Conservation (phyloP, 2,888 invertebrate species). For the Drosophila eohydei region DNA sequence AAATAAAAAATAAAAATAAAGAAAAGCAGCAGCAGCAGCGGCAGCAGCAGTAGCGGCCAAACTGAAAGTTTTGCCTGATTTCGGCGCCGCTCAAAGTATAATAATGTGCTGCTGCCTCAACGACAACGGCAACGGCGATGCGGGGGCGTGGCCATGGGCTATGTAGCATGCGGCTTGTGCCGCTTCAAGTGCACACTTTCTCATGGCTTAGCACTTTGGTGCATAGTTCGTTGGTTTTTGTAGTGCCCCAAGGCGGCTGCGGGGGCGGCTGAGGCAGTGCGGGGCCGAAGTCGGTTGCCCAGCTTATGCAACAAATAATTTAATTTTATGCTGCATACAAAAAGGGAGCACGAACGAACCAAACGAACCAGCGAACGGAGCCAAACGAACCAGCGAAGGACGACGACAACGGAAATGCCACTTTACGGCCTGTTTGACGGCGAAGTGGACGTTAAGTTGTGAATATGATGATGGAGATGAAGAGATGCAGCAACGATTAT, state of each 20-base stretch:
- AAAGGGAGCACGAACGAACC: slow-evolving; percentile 47
- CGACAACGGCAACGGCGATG: slow-evolving; percentile 1
- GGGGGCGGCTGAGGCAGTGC: neutral
- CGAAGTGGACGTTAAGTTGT: slow-evolving; percentile 80
- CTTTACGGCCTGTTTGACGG: slow-evolving; percentile 79
- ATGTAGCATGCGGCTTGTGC: slow-evolving; percentile 62
- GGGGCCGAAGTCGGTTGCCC: slow-evolving; percentile 27
- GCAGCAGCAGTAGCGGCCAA: slow-evolving; percentile 30
- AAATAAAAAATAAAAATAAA: slow-evolving; percentile 9
- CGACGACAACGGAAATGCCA: slow-evolving; percentile 78
- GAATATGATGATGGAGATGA: slow-evolving; percentile 70
- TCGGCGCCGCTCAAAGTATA: slow-evolving; percentile 73
- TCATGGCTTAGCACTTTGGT: slow-evolving; percentile 79
- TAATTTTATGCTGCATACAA: slow-evolving; percentile 77
- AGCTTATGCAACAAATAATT: slow-evolving; percentile 80
- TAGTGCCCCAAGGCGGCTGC: slow-evolving; percentile 26
- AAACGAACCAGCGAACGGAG: slow-evolving; percentile 24
- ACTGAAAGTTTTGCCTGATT: slow-evolving; percentile 71
- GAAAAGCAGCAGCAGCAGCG: slow-evolving; percentile 12
- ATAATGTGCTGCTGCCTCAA: slow-evolving; percentile 60
- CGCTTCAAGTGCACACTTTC: slow-evolving; percentile 79
- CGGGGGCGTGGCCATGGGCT: slow-evolving; percentile 52
- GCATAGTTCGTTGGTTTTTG: slow-evolving; percentile 72
- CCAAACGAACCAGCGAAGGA: slow-evolving; percentile 42
- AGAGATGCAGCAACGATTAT: slow-evolving; percentile 37